A percentile compares a stretch with the other conserved stretches of the same genome.
Conservation (phyloP, 2,888 invertebrate species). For the Zygogramma bicolorata region DNA sequence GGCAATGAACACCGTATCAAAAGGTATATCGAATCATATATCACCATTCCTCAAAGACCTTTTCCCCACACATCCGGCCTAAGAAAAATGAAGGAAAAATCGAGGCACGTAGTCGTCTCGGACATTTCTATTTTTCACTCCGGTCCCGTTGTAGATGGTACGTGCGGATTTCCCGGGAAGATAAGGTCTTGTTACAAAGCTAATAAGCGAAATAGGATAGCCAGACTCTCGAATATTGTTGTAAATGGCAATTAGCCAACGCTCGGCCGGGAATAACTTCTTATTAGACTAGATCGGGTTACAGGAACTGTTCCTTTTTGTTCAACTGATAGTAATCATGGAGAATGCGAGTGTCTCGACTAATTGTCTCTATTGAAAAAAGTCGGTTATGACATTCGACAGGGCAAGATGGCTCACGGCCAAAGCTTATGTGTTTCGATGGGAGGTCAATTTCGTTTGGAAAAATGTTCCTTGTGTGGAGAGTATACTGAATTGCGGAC, state of each 20-base stretch:
- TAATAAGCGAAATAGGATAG: constrained; percentile 4
- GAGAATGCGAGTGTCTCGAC: not conserved
- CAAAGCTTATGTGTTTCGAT: too few species aligned
- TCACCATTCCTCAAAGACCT: not conserved
- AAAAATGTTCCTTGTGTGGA: too few species aligned
- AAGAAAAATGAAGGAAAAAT: not conserved
- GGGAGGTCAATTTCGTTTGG: too few species aligned
- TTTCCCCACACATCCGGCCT: not conserved
- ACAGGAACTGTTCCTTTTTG: not conserved
- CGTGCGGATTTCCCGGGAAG: constrained; percentile 5
- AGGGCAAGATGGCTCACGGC: not conserved
- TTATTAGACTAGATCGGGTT: not conserved
- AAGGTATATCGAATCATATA: not conserved
- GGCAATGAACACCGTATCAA: not conserved
- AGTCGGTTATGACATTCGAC: not conserved
- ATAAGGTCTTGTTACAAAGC: constrained; percentile 11
- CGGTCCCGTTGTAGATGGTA: not conserved
- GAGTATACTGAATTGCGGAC: too few species aligned
- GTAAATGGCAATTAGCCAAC: constrained; percentile 12
- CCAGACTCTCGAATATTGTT: constrained; percentile 9
- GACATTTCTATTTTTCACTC: constrained; percentile 9
- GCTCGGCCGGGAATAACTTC: not conserved
- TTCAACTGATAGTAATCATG: not conserved
- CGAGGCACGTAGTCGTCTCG: not conserved
- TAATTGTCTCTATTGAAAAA: not conserved